Conservation (phyloP, 1,140 invertebrate species). For the Cotesia vestalis region DNA sequence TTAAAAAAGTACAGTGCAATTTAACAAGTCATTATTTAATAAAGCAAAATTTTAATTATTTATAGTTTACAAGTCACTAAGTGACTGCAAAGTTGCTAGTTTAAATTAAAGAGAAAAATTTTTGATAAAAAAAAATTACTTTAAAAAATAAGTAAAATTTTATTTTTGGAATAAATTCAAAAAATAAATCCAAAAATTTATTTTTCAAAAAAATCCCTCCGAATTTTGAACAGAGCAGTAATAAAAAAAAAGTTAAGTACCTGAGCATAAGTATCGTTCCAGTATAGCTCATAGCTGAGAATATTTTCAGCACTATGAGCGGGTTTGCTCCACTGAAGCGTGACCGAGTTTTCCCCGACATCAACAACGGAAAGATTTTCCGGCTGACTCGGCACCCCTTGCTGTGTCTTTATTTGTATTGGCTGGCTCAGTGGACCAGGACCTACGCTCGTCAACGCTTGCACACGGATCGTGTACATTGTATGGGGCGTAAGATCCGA, state of each 20-base stretch:
- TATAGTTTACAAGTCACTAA: no score
- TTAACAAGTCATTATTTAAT: no score
- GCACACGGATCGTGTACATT: slow-evolving; percentile 91
- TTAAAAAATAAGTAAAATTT: no score
- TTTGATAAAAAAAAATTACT: no score
- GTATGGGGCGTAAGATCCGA: slow-evolving; percentile 86
- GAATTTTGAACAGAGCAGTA: no score
- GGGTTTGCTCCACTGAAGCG: slow-evolving; percentile 89
- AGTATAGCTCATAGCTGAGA: slow-evolving; percentile 94
- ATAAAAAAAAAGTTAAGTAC: slow-evolving; percentile 58
- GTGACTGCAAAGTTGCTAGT: no score
- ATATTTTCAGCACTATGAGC: slow-evolving; percentile 91
- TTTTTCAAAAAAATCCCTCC: no score
- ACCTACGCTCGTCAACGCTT: slow-evolving; percentile 90
- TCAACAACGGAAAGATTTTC: slow-evolving; percentile 85
- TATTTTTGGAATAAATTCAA: no score
- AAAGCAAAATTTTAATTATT: no score
- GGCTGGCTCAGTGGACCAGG: slow-evolving; percentile 89
- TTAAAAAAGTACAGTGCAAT: no score
- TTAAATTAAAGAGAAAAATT: no score
- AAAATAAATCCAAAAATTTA: no score
- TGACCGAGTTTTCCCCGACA: slow-evolving; percentile 83
- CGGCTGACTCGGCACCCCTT: slow-evolving; percentile 95
- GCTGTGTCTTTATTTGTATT: slow-evolving; percentile 95
- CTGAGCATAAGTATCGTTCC: slow-evolving; percentile 95